Evolutionary conservation across 2,888 invertebrate species (phyloP).

Genomic region (Deilephila porcellus): DNA sequence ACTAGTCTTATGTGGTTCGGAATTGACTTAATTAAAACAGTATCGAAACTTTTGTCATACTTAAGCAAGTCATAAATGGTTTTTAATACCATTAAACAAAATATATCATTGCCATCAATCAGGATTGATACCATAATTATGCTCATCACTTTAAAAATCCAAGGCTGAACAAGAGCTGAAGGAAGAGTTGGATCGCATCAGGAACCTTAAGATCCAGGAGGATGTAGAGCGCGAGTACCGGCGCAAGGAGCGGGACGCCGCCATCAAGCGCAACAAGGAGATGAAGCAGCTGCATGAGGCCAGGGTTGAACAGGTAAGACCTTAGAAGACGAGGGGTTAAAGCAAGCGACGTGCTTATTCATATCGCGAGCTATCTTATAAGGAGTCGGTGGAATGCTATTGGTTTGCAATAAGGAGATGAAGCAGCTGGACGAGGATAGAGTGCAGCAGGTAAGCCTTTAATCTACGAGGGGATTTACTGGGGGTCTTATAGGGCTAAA

Average conservation of each 20-base stretch:
- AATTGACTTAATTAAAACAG: too few species aligned
- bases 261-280: slow-evolving; percentile 82
- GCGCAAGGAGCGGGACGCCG: slow-evolving; percentile 86
- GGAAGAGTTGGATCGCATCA: slow-evolving; percentile 78
- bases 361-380: too few species aligned
- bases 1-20: too few species aligned
- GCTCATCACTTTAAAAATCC: background rate
- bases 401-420: slow-evolving; percentile 74
- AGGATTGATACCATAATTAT: background rate
- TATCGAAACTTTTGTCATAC: too few species aligned
- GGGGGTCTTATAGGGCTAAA: too few species aligned
- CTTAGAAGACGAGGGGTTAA: too few species aligned
- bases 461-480: too few species aligned
- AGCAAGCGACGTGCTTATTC: too few species aligned
- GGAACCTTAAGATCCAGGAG: slow-evolving; percentile 80
- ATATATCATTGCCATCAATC: background rate
- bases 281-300: slow-evolving; percentile 79
- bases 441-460: too few species aligned
- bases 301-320: slow-evolving; percentile 81
- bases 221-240: slow-evolving; percentile 89
- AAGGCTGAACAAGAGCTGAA: slow-evolving; percentile 81
- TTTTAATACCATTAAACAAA: background rate
- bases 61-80: too few species aligned
- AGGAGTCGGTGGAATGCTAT: too few species aligned
- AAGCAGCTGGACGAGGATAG: slow-evolving; percentile 76